A percentile compares a stretch with the other conserved stretches of the same genome.
Evolutionary conservation across 2,113 vertebrate species (phyloP).

Genomic region (Paramormyrops kingsleyae): DNA sequence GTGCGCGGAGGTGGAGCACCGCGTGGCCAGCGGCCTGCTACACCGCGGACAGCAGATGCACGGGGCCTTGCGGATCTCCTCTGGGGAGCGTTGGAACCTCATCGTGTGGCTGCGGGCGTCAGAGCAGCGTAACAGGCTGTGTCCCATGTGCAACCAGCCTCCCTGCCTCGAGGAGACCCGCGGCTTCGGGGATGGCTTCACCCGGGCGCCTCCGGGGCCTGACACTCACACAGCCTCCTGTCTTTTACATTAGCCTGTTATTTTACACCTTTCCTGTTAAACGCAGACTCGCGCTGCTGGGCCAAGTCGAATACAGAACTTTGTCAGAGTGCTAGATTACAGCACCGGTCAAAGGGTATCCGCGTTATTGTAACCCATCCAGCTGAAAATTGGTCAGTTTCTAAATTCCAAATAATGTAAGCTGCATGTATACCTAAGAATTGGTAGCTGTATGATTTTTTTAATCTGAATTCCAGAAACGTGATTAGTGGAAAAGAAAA

Average conservation of each 20-base stretch:
- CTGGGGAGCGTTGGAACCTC: constrained; percentile 87
- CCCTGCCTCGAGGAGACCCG: constrained; percentile 66
- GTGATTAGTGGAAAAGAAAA: not conserved
- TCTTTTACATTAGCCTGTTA: constrained; percentile 25
- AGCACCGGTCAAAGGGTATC: not conserved
- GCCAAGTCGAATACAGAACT: not conserved
- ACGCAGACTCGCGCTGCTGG: not conserved
- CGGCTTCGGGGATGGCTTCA: constrained; percentile 86
- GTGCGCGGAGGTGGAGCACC: constrained; percentile 74
- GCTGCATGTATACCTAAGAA: not conserved
- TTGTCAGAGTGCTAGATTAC: not conserved
- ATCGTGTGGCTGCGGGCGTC: constrained; percentile 88
- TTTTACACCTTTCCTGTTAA: not conserved
- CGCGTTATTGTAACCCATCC: not conserved
- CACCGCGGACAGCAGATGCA: constrained; percentile 91
- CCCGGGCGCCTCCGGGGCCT: constrained; percentile 6
- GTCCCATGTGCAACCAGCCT: constrained; percentile 80
- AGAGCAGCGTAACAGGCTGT: constrained; percentile 70
- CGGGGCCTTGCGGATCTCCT: constrained; percentile 75
- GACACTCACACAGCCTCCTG: constrained; percentile 16
- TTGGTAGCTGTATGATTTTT: not conserved
- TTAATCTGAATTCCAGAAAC: not conserved
- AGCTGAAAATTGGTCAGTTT: not conserved
- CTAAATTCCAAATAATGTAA: not conserved
- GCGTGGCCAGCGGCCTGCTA: constrained; percentile 66